A percentile compares a stretch with the other conserved stretches of the same genome.
These are phyloP conservation scores for Trachurus trachurus DNA, from an alignment of 2,797 vertebrate genomes.

Conservation along the genomic window DNA sequence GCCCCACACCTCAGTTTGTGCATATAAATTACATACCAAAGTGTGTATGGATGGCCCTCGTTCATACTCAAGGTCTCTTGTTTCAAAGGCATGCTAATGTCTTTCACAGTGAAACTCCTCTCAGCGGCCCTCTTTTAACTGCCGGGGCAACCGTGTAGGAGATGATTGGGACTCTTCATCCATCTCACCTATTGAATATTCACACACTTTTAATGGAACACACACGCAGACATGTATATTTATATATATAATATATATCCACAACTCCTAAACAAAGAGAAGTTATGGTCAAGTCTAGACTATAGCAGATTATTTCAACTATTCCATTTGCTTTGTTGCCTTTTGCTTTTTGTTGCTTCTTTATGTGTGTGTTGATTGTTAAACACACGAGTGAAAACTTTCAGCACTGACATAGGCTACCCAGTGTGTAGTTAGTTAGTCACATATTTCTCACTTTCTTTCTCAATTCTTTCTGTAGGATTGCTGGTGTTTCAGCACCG, in stretches of 20 bases:
- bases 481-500: conserved; percentile 40
- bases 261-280: conserved; percentile 57
- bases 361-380: conserved; percentile 19
- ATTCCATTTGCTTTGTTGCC: background rate
- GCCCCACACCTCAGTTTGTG: conserved; percentile 78
- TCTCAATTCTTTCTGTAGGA: conserved; percentile 42
- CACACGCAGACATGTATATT: background rate
- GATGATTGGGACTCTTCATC: conserved; percentile 80
- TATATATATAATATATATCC: background rate
- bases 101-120: conserved; percentile 73
- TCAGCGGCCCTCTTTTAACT: conserved; percentile 74
- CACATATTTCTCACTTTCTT: conserved; percentile 50
- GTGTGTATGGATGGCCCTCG: conserved; percentile 79
- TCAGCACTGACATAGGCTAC: background rate
- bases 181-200: conserved; percentile 74
- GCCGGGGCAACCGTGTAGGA: conserved; percentile 76
- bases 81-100: conserved; percentile 86
- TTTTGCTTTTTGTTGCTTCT: background rate
- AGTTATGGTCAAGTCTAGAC: background rate
- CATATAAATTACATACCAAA: conserved; percentile 85
- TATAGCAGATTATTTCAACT: background rate
- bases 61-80: conserved; percentile 81
- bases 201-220: conserved; percentile 65
- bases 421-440: conserved; percentile 36
- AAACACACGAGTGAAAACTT: conserved; percentile 24